These are phyloP conservation scores for Drosophila glabriapex DNA, from an alignment of 2,888 invertebrate species.

Conservation along the genomic window DNA sequence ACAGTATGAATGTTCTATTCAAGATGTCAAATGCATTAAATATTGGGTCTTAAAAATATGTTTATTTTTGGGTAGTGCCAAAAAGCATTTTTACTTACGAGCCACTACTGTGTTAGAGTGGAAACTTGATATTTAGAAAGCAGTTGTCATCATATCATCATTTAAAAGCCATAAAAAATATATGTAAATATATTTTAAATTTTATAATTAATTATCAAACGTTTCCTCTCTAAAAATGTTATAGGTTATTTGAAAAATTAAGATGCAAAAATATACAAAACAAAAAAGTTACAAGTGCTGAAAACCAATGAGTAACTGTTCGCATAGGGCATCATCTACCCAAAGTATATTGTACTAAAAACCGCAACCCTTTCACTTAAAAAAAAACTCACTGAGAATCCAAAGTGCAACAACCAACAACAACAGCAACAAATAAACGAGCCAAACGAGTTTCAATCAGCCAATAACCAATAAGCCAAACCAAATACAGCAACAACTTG, in stretches of 20 bases:
- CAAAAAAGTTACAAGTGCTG: constrained; percentile 1
- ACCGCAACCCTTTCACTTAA: constrained; percentile 79
- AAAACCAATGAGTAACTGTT: constrained; percentile 7
- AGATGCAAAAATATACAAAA: constrained; percentile 13
- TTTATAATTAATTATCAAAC: neutral
- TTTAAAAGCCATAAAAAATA: neutral
- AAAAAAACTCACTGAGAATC: constrained; percentile 52
- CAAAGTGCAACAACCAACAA: constrained; percentile 51
- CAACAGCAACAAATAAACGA: constrained; percentile 32
- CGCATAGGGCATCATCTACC: constrained; percentile 27
- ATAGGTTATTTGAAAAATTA: constrained; percentile 1
- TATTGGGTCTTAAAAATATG: neutral
- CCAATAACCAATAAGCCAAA: constrained; percentile 65
- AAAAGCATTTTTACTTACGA: neutral
- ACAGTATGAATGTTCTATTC: neutral
- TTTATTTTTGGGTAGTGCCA: neutral
- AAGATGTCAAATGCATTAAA: neutral
- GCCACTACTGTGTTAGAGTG: neutral
- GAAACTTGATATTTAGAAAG: neutral
- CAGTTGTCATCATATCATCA: neutral
- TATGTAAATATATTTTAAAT: constrained; percentile 1
- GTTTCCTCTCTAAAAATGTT: neutral
- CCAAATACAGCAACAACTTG: constrained; percentile 58
- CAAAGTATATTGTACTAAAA: constrained; percentile 42
- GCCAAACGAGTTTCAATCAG: constrained; percentile 68